Percentiles rank a stretch among this genome's conserved stretches.
phyloP scores from a whole-genome alignment of 2,797 vertebrate genomes.

The Silurus lanzhouensis region DNA sequence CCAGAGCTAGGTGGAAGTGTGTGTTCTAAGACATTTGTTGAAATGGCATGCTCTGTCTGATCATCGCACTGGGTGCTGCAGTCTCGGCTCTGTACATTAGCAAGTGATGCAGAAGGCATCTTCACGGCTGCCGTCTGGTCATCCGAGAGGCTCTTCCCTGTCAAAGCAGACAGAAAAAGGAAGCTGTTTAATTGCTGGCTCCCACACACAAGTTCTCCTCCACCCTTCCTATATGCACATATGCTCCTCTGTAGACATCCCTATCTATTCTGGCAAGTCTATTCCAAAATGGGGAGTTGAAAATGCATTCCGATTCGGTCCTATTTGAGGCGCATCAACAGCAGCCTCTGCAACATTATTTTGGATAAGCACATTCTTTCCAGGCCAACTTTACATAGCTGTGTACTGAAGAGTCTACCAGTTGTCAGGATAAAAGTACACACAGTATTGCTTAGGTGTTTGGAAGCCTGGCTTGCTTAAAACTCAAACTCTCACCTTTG shows the following conservation, averaged over 20 bases:
- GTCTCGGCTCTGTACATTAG: slow-evolving; percentile 77
- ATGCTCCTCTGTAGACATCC: slow-evolving; percentile 62
- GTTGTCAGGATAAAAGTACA: slow-evolving; percentile 62
- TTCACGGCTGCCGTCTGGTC: slow-evolving; percentile 72
- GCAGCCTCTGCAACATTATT: slow-evolving; percentile 61
- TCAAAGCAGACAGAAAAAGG: slow-evolving; percentile 65
- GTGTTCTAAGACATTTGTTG: slow-evolving; percentile 45
- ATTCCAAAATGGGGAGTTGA: slow-evolving; percentile 70
- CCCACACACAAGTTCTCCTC: slow-evolving; percentile 14
- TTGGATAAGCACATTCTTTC: slow-evolving; percentile 67
- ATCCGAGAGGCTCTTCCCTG: slow-evolving; percentile 77
- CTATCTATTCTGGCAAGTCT: slow-evolving; percentile 71
- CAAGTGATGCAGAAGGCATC: slow-evolving; percentile 50
- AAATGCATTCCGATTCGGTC: slow-evolving; percentile 67
- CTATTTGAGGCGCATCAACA: slow-evolving; percentile 65
- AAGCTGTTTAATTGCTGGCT: slow-evolving; percentile 59
- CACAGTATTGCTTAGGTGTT: slow-evolving; percentile 28
- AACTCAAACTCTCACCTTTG: slow-evolving; percentile 74
- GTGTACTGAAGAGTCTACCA: slow-evolving; percentile 56
- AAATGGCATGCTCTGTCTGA: slow-evolving; percentile 31
- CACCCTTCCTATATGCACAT: slow-evolving; percentile 54
- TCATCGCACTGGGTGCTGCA: slow-evolving; percentile 84
- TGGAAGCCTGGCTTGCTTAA: not conserved
- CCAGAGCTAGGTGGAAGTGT: slow-evolving; percentile 56
- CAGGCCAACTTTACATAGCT: slow-evolving; percentile 54